Percentiles rank a stretch among this genome's conserved stretches.
phyloP scores from a whole-genome alignment of 2,888 invertebrate genomes.

The Synergus japonicus region DNA sequence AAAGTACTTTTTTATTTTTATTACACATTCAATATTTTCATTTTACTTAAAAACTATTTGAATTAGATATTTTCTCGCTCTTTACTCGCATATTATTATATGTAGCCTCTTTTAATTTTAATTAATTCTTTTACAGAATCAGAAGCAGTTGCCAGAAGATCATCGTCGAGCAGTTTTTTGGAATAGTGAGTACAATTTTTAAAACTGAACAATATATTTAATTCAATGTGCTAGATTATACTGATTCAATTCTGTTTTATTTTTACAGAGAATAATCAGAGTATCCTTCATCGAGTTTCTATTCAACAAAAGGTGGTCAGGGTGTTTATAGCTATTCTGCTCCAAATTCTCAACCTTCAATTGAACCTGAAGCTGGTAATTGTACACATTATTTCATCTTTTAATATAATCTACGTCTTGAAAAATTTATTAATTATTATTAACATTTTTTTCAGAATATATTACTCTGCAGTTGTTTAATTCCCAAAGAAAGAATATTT shows the following conservation, averaged over 20 bases:
- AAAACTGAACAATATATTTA: not conserved
- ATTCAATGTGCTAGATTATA: too few relatives aligned
- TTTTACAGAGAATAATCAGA: conserved; percentile 74
- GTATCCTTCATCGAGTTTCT: conserved; percentile 75
- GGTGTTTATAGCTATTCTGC: conserved; percentile 76
- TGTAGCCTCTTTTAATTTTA: not conserved
- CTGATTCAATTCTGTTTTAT: conserved; percentile 21
- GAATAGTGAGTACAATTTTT: conserved; percentile 85
- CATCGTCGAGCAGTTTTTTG: conserved; percentile 86
- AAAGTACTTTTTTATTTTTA: too few relatives aligned
- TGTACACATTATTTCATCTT: conserved; percentile 46
- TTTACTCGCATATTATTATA: too few relatives aligned
- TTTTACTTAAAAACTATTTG: too few relatives aligned
- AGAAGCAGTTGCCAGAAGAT: conserved; percentile 88
- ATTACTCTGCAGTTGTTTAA: too few relatives aligned
- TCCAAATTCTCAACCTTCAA: conserved; percentile 68
- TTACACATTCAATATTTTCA: too few relatives aligned
- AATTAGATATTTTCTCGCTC: too few relatives aligned
- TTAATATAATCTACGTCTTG: not conserved
- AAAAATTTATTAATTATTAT: conserved; percentile 1
- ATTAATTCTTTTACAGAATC: conserved; percentile 81
- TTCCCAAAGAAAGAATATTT: too few relatives aligned
- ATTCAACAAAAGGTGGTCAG: conserved; percentile 71
- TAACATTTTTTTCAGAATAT: too few relatives aligned
- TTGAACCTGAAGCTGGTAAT: conserved; percentile 71